Evolutionary conservation across 2,888 invertebrate species (phyloP), one percentile per base, ranked within the genome.

Genomic region (Heliconius ethilla): DNA sequence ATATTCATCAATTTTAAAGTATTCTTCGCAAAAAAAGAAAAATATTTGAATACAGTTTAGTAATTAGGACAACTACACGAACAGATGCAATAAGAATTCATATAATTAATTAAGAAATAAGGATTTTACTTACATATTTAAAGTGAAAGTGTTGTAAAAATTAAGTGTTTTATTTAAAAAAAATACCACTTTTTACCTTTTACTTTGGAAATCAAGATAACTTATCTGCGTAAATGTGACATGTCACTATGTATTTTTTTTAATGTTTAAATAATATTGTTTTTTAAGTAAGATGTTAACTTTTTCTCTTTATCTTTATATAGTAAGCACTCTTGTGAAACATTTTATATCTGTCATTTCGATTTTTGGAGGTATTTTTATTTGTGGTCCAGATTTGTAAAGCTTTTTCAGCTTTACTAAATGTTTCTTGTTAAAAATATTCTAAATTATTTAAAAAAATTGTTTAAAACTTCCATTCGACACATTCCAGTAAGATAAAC

Each of bases 191-290:
- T 65, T 65, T 29, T 6, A 66, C 66, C 66, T 66, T 66, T 66
- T 66, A 66, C 29, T 66, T 66, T 33, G 18, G 66, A 66, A 66
- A 66, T 66, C 22, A 66, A 66, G 66, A 66, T 66, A 66, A 1
- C 33, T 66, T 66, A 66, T 66, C 33, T 33, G 66, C 33, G 33
- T 33, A 1, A 66, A 66, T 66, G 29, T 10, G 22, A 66, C 33
- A 66, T 66, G n/a, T 33, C 66, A 22, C 33, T 18, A 22, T 33
- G 62, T 13, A 25, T 22, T 66, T 29, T 22, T 33, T 33, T 33
- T 7, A 10, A 22, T 22, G 33, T 66, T 66, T 66, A 33, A 66
- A 66, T 33, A 63, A 63, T 18, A 27, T 33, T 33, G 22, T 9
- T 33, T 66, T 66, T 66, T 66, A 66, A 66, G 6, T 65, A 29